These are phyloP conservation scores for Thymelicus acteon DNA, from an alignment of 2,888 invertebrate species.

Conservation along the genomic window DNA sequence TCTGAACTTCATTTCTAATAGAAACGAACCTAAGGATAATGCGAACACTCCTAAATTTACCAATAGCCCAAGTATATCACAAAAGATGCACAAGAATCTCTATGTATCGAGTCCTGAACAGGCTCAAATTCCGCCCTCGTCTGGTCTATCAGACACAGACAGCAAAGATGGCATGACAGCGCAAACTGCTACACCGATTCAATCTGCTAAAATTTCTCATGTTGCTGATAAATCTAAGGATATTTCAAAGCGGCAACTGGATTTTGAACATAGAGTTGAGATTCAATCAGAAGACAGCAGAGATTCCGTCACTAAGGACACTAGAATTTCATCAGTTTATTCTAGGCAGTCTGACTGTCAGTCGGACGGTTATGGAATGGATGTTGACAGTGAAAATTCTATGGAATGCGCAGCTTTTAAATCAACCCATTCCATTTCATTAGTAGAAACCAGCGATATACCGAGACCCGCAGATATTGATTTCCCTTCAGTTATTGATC, in stretches of 20 bases:
- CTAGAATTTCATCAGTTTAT: slow-evolving; percentile 75
- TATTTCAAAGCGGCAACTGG: slow-evolving; percentile 78
- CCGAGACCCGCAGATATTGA: slow-evolving; percentile 80
- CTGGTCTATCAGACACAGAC: slow-evolving; percentile 78
- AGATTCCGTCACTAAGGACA: slow-evolving; percentile 79
- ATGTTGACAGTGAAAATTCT: slow-evolving; percentile 81
- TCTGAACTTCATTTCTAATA: slow-evolving; percentile 77
- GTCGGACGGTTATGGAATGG: slow-evolving; percentile 81
- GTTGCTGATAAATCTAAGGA: slow-evolving; percentile 74
- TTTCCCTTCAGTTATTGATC: slow-evolving; percentile 87
- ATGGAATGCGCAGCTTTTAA: slow-evolving; percentile 81
- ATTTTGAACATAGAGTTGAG: slow-evolving; percentile 77
- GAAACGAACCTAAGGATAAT: slow-evolving; percentile 82
- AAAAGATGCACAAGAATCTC: slow-evolving; percentile 81
- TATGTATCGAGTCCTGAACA: slow-evolving; percentile 82
- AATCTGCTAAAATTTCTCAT: slow-evolving; percentile 73
- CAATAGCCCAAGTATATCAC: slow-evolving; percentile 79
- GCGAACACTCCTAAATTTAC: slow-evolving; percentile 82
- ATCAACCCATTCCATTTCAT: slow-evolving; percentile 77
- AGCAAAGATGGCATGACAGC: slow-evolving; percentile 80
- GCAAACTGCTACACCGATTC: slow-evolving; percentile 72
- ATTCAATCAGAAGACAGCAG: slow-evolving; percentile 80
- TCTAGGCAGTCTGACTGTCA: slow-evolving; percentile 77
- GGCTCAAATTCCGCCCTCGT: slow-evolving; percentile 80
- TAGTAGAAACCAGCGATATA: slow-evolving; percentile 79